These are phyloP conservation scores for Pluvialis apricaria DNA, from an alignment of 2,113 vertebrate species.

Conservation along the genomic window DNA sequence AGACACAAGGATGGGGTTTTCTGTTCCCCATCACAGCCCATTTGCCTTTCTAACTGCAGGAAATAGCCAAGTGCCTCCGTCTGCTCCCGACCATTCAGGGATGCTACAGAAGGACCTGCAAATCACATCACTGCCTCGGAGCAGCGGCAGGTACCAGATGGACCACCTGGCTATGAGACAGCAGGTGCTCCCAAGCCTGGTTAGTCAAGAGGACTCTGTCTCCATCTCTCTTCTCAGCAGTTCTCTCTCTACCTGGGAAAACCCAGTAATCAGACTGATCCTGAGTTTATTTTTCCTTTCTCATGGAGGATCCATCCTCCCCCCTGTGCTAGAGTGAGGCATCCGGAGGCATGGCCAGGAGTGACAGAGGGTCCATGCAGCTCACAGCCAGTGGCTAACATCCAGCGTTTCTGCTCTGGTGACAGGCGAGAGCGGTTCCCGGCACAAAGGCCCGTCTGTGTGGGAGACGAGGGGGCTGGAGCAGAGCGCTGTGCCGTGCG, in stretches of 20 bases:
- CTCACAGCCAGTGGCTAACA: neutral
- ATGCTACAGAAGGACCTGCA: slow-evolving; percentile 27
- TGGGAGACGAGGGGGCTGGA: neutral
- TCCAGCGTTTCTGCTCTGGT: neutral
- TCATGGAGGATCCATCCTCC: neutral
- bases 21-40: neutral
- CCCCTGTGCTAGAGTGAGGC: neutral
- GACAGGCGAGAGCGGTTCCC: neutral
- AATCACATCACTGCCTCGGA: slow-evolving; percentile 36
- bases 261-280: neutral
- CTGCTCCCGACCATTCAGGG: neutral
- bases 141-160: slow-evolving; percentile 42
- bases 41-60: neutral
- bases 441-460: neutral
- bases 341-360: neutral
- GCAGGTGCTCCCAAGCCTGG: slow-evolving; percentile 43
- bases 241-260: neutral
- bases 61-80: neutral
- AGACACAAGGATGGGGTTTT: neutral
- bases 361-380: neutral
- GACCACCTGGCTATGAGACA: slow-evolving; percentile 41
- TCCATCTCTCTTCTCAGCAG: neutral
- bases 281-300: neutral
- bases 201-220: slow-evolving; percentile 21
- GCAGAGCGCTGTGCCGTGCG: fast-evolving